phyloP scores from a whole-genome alignment of 2,113 vertebrate genomes.

The Vulpes lagopus region DNA sequence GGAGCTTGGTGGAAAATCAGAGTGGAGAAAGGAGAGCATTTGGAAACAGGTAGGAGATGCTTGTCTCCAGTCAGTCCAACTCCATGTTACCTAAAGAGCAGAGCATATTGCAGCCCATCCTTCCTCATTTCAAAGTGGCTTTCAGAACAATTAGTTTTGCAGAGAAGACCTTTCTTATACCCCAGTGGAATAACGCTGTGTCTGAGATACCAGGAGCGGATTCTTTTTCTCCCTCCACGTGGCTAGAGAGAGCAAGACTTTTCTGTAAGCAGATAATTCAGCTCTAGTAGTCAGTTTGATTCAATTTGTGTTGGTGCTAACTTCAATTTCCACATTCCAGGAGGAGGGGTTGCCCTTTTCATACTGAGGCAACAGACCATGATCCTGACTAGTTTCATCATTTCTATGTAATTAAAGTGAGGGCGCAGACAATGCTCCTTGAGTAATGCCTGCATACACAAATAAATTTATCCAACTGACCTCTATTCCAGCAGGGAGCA shows the following conservation, averaged over 20 bases:
- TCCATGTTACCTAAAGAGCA: neutral
- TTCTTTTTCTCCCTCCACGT: neutral
- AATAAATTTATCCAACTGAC: conserved; percentile 45
- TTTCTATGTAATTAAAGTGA: conserved; percentile 57
- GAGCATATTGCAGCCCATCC: neutral
- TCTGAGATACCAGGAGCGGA: neutral
- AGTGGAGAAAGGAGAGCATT: neutral
- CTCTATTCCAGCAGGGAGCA: neutral
- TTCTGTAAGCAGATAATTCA: conserved; percentile 37
- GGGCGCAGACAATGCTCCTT: neutral
- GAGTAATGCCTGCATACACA: neutral
- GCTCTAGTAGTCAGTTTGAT: neutral
- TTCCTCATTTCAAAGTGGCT: neutral
- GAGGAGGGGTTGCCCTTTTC: conserved; percentile 38
- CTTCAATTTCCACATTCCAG: conserved; percentile 65
- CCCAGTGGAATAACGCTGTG: neutral
- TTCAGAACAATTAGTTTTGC: neutral
- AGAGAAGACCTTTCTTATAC: conserved; percentile 7
- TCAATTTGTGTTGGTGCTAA: conserved; percentile 36
- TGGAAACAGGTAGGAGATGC: neutral
- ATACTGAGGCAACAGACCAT: neutral
- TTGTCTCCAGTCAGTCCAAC: neutral
- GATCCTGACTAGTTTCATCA: neutral
- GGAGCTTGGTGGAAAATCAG: neutral
- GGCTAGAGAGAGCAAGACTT: conserved; percentile 19